A percentile compares a stretch with the other conserved stretches of the same genome.
Conservation (phyloP, 2,888 invertebrate genomes). For the Drosophila macrothrix region DNA sequence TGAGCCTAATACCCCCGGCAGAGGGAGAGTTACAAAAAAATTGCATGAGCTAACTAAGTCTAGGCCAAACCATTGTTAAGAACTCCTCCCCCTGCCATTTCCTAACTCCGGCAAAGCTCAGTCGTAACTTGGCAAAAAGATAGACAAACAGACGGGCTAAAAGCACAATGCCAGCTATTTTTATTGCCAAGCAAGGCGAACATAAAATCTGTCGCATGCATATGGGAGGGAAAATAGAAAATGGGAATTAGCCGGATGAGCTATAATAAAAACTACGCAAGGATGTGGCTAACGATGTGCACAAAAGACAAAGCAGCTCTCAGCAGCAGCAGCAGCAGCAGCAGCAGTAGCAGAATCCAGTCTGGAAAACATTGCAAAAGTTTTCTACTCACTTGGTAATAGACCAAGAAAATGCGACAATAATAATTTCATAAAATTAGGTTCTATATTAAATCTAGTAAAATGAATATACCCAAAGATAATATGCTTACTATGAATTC, state of each 20-base stretch:
- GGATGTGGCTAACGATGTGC: conserved; percentile 76
- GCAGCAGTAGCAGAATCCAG: conserved; percentile 12
- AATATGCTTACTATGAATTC: neutral
- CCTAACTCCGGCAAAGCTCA: conserved; percentile 46
- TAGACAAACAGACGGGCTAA: conserved; percentile 48
- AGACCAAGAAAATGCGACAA: conserved; percentile 19
- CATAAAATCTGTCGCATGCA: conserved; percentile 75
- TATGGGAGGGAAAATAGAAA: conserved; percentile 37
- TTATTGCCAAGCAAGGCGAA: conserved; percentile 73
- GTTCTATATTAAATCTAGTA: conserved; percentile 11
- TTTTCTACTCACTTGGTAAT: conserved; percentile 18
- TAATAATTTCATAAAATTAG: conserved; percentile 30
- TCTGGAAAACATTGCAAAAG: conserved; percentile 1
- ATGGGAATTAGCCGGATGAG: conserved; percentile 60
- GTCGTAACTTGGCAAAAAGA: conserved; percentile 58
- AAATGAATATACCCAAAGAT: conserved; percentile 1
- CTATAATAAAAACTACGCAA: conserved; percentile 74
- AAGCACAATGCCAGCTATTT: conserved; percentile 74
- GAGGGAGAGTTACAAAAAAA: conserved; percentile 42
- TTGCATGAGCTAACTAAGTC: conserved; percentile 68
- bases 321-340: conserved; percentile 10
- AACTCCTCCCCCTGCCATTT: conserved; percentile 19
- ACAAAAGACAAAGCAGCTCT: conserved; percentile 60
- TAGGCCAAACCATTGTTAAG: conserved; percentile 63
- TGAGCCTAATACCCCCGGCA: conserved; percentile 57